phyloP scores from a whole-genome alignment of 2,797 vertebrate species.

The Neostethus bicornis region DNA sequence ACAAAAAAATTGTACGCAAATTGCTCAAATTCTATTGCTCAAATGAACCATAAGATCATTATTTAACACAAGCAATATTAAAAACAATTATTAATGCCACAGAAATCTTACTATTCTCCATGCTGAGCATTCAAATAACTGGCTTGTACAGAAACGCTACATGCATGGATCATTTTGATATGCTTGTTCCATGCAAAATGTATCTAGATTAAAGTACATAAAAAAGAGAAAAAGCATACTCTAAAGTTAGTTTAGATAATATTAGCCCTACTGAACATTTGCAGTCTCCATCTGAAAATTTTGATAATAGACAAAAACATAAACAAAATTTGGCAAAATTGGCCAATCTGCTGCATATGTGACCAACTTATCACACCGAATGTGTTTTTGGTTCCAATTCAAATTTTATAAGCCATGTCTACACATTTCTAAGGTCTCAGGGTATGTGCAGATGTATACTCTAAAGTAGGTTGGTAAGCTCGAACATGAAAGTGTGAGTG shows the following conservation, averaged over 20 bases:
- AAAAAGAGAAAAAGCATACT: constrained; percentile 5
- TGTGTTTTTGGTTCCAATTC: not conserved
- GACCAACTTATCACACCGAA: constrained; percentile 15
- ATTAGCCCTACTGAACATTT: constrained; percentile 47
- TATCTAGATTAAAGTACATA: not conserved
- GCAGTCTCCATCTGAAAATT: constrained; percentile 40
- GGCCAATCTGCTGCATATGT: constrained; percentile 22
- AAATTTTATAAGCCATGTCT: constrained; percentile 3
- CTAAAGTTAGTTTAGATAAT: constrained; percentile 14
- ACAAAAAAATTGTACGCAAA: too few species aligned
- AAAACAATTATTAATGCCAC: too few species aligned
- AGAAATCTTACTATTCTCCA: too few species aligned
- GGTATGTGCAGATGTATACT: constrained; percentile 5
- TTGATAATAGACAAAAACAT: constrained; percentile 18
- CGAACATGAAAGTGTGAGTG: constrained; percentile 16
- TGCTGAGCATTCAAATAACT: too few species aligned
- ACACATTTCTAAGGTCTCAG: constrained; percentile 2
- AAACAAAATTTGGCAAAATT: constrained; percentile 11
- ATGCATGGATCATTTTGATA: too few species aligned
- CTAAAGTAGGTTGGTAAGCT: constrained; percentile 17
- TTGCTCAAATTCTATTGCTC: too few species aligned
- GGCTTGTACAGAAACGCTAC: too few species aligned
- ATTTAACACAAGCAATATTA: not conserved
- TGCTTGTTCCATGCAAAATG: too few species aligned
- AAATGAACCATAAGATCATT: too few species aligned